These are phyloP conservation scores for Pelodiscus sinensis DNA, from an alignment of 2,113 vertebrate genomes.

Conservation along the genomic window DNA sequence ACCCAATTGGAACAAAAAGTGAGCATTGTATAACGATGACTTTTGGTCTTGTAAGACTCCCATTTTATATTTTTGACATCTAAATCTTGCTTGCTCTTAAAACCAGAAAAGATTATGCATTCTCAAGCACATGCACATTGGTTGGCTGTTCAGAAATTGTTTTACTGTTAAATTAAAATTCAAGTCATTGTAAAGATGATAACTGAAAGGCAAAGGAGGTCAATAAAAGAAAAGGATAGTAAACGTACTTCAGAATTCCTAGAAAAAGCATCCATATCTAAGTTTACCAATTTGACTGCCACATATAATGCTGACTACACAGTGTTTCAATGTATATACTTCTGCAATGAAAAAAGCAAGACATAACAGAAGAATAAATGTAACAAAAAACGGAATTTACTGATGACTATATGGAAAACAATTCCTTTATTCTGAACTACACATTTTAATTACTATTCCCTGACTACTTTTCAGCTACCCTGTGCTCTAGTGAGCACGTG, in stretches of 20 bases:
- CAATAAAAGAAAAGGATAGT: neutral
- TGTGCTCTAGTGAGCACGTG: neutral
- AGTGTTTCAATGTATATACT: neutral
- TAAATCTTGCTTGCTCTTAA: neutral
- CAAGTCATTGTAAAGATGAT: neutral
- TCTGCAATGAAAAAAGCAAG: neutral
- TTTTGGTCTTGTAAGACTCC: accelerated
- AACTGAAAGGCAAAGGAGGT: neutral
- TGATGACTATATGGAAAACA: constrained; percentile 29
- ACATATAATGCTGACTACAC: neutral
- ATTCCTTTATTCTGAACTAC: constrained; percentile 25
- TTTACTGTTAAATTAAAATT: neutral
- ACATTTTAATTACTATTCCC: neutral
- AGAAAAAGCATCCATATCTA: neutral
- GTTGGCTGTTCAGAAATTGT: neutral
- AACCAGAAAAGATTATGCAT: neutral
- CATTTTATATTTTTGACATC: neutral
- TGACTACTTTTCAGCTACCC: neutral
- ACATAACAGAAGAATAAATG: neutral
- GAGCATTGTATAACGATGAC: neutral
- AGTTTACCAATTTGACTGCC: neutral
- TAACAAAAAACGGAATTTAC: constrained; percentile 3
- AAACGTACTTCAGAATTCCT: neutral
- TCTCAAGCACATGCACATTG: neutral
- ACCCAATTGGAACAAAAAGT: neutral